Conservation (phyloP, 2,888 invertebrate genomes). For the Dasypogon diadema region DNA sequence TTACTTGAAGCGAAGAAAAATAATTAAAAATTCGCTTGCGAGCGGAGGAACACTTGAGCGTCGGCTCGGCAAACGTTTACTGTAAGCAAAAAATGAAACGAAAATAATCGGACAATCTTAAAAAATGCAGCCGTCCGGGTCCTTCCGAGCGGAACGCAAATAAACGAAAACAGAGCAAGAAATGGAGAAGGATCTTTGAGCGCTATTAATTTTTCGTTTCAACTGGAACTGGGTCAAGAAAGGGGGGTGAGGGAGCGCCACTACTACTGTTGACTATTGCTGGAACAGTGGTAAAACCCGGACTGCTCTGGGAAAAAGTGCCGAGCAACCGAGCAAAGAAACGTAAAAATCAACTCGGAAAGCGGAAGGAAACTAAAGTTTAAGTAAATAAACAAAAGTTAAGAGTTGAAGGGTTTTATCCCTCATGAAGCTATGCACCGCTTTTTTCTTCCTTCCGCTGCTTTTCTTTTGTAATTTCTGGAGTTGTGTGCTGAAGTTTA, state of each 20-base stretch:
- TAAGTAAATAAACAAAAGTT: conserved; percentile 27
- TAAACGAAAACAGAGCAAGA: neutral
- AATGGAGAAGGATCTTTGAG: conserved; percentile 4
- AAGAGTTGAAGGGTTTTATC: neutral
- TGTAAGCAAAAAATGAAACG: neutral
- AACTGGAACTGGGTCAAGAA: conserved; percentile 29
- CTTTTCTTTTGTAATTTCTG: conserved; percentile 4
- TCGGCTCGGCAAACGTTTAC: neutral
- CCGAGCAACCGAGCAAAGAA: neutral
- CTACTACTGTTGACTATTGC: too few relatives aligned
- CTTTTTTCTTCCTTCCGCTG: neutral
- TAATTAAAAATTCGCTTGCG: conserved; percentile 10
- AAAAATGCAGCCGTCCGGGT: neutral
- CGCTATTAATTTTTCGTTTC: conserved; percentile 5
- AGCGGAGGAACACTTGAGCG: neutral
- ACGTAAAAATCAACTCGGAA: conserved; percentile 22
- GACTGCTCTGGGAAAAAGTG: neutral
- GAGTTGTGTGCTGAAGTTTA: conserved; percentile 1
- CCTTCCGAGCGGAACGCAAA: neutral
- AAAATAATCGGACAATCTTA: neutral
- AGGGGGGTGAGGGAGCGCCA: neutral
- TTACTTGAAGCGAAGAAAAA: conserved; percentile 6
- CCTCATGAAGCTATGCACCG: neutral
- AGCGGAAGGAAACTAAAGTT: conserved; percentile 21
- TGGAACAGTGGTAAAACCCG: too few relatives aligned